A percentile compares a stretch with the other conserved stretches of the same genome.
These are phyloP conservation scores for Nephrotoma flavescens DNA, from an alignment of 2,888 invertebrate species.

Conservation along the genomic window DNA sequence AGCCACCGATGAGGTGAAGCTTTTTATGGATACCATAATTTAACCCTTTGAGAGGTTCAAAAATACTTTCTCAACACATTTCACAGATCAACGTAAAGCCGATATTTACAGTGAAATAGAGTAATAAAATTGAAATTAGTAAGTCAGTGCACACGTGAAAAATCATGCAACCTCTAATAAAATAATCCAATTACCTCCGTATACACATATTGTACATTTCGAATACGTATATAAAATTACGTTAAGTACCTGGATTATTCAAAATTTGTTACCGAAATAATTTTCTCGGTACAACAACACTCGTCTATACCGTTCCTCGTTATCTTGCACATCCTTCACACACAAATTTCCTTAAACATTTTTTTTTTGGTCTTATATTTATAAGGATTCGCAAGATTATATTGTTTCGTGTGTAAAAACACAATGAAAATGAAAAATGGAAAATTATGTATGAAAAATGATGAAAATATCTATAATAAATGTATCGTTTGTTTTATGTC, in stretches of 20 bases:
- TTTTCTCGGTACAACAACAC: background rate
- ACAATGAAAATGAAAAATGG: background rate
- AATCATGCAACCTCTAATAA: background rate
- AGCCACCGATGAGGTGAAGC: too few relatives aligned
- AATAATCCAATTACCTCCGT: background rate
- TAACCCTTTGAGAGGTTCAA: too few relatives aligned
- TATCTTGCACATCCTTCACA: background rate
- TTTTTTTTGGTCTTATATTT: background rate
- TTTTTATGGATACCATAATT: too few relatives aligned
- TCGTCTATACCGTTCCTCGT: background rate
- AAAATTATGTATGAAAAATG: background rate
- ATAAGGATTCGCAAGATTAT: background rate
- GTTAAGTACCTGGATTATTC: background rate
- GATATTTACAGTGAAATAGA: too few relatives aligned
- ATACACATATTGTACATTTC: background rate
- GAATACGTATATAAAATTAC: background rate
- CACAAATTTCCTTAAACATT: background rate
- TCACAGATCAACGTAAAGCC: too few relatives aligned
- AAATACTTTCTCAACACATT: too few relatives aligned
- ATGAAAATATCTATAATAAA: background rate
- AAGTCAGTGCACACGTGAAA: background rate
- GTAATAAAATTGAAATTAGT: too few relatives aligned
- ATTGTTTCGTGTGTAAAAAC: background rate
- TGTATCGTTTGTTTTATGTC: background rate
- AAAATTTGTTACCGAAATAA: background rate